phyloP scores from a whole-genome alignment of 2,113 vertebrate species.

The Phoenicopterus ruber region DNA sequence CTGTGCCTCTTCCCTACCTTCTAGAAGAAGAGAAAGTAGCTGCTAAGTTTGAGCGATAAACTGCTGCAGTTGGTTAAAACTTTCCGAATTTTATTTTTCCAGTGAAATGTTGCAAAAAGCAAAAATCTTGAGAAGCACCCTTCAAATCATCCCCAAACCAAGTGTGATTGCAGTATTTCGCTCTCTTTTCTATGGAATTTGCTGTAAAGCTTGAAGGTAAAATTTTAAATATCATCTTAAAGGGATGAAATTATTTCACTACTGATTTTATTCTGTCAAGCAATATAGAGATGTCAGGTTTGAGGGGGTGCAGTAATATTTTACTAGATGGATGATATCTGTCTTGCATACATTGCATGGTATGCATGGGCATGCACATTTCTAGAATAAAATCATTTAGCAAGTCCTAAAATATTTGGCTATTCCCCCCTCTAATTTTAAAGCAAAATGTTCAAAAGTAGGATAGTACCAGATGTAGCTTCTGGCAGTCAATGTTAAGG shows the following conservation, averaged over 20 bases:
- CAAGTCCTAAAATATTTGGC: conserved; percentile 34
- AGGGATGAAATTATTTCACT: background rate
- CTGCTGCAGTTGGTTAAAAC: background rate
- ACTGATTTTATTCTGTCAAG: background rate
- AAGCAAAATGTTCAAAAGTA: conserved; percentile 27
- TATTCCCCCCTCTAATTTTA: conserved; percentile 22
- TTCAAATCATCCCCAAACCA: background rate
- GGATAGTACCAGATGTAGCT: conserved; percentile 52
- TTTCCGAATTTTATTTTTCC: background rate
- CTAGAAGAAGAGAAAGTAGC: background rate
- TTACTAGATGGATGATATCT: background rate
- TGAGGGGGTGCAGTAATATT: background rate
- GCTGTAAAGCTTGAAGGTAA: background rate
- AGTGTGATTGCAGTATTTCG: background rate
- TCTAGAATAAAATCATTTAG: conserved; percentile 21
- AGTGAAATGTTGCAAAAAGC: background rate
- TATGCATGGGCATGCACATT: background rate
- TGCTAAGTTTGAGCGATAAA: background rate
- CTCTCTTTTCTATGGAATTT: background rate
- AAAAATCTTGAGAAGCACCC: background rate
- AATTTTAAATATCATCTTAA: background rate
- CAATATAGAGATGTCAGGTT: background rate
- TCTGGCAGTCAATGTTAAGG: conserved; percentile 33
- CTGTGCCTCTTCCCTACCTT: background rate
- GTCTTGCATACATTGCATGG: background rate